phyloP scores from a whole-genome alignment of 1,140 invertebrate species.

The Leptinotarsa lineolata region DNA sequence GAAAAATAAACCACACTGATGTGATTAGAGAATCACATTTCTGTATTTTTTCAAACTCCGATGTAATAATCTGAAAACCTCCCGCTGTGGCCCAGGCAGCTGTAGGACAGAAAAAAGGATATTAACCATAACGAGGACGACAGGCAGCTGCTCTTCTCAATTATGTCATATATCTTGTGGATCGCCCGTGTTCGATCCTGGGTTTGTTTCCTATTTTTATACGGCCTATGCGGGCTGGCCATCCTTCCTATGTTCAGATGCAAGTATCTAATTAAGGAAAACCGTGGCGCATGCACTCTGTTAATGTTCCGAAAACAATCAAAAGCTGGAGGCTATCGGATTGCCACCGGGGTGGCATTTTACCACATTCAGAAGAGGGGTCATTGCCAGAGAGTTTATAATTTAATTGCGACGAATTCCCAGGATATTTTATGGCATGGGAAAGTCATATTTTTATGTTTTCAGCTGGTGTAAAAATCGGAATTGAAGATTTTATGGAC shows the following conservation, averaged over 20 bases:
- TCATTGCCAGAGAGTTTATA: no score
- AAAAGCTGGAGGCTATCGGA: no score
- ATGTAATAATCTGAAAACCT: background rate
- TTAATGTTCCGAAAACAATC: background rate
- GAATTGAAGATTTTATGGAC: no score
- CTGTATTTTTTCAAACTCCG: background rate
- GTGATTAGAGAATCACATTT: background rate
- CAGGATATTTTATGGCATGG: no score
- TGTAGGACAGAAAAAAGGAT: background rate
- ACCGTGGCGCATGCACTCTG: background rate
- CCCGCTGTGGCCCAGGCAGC: constrained; percentile 1
- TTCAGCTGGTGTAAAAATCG: no score
- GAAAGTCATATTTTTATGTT: no score
- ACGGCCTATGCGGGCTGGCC: background rate
- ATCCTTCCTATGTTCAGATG: background rate
- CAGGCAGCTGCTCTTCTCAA: constrained; percentile 11
- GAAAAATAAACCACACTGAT: background rate
- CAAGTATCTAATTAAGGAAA: constrained; percentile 2
- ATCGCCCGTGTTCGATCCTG: background rate
- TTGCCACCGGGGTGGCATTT: no score
- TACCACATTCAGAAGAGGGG: no score
- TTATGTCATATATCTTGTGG: constrained; percentile 18
- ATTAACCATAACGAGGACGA: constrained; percentile 9
- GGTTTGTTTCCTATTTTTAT: constrained; percentile 8
- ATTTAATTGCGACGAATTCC: no score